Percentiles rank a stretch among this genome's conserved stretches.
These are phyloP conservation scores for Brachyptera putata DNA, from an alignment of 2,888 invertebrate species.

Conservation along the genomic window DNA sequence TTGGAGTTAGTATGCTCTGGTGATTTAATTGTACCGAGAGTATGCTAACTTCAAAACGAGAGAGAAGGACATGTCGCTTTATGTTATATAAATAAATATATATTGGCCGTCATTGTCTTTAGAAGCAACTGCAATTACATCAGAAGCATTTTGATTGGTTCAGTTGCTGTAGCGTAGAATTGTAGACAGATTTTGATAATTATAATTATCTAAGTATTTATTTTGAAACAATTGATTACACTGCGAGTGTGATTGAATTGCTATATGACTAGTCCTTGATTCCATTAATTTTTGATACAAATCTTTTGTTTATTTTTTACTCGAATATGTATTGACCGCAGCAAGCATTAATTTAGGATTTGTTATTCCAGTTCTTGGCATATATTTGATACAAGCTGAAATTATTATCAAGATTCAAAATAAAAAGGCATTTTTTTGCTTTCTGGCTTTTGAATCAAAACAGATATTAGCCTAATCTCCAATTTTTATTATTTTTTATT, in stretches of 20 bases:
- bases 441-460: neutral
- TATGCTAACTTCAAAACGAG: neutral
- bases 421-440: neutral
- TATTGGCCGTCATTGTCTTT: too few relatives aligned
- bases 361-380: too few relatives aligned
- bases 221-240: constrained; percentile 26
- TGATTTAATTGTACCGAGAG: neutral
- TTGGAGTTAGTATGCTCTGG: neutral
- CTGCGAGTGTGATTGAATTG: constrained; percentile 24
- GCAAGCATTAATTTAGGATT: neutral
- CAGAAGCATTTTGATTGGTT: too few relatives aligned
- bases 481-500: neutral
- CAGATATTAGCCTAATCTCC: neutral
- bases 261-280: constrained; percentile 31
- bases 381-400: too few relatives aligned
- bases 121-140: too few relatives aligned
- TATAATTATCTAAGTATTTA: constrained; percentile 18
- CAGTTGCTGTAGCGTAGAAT: constrained; percentile 1
- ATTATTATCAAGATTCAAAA: neutral
- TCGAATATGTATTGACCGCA: neutral
- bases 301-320: constrained; percentile 20
- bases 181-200: neutral
- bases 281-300: constrained; percentile 29
- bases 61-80: constrained; percentile 5
- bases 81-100: constrained; percentile 1